phyloP scores from a whole-genome alignment of 2,113 vertebrate species.

The Zapornia atra region DNA sequence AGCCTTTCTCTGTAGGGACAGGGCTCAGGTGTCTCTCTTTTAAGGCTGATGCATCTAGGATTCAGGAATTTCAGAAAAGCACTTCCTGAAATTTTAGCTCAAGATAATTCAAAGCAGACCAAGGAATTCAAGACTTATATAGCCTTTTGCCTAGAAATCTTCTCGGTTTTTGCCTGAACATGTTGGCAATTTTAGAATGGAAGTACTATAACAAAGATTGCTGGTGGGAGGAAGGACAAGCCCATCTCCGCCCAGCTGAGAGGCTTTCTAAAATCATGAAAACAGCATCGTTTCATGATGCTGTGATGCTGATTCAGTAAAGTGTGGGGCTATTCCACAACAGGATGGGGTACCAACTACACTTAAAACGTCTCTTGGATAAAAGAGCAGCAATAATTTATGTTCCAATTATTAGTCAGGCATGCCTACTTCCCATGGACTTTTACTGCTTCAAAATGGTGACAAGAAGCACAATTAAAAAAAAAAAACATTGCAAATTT shows the following conservation, averaged over 20 bases:
- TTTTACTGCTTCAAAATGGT: neutral
- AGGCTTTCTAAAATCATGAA: neutral
- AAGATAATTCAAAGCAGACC: neutral
- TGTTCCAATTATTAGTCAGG: no score
- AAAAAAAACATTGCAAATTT: neutral
- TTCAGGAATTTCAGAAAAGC: neutral
- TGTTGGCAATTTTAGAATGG: neutral
- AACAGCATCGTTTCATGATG: neutral
- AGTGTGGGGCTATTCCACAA: neutral
- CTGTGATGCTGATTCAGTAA: neutral
- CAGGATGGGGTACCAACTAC: neutral
- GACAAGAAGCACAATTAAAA: neutral
- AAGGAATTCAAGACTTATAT: neutral
- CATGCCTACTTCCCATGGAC: accelerated
- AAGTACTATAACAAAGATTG: neutral
- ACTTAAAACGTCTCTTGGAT: neutral
- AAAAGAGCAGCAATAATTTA: neutral
- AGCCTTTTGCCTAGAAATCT: neutral
- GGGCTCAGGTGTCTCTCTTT: neutral
- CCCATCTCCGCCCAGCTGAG: neutral
- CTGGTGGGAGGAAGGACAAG: neutral
- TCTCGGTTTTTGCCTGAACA: neutral
- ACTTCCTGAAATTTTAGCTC: neutral
- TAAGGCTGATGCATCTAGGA: neutral
- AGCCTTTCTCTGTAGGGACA: neutral